Evolutionary conservation across 2,113 vertebrate species (phyloP).

Genomic region (Microtus richardsoni): DNA sequence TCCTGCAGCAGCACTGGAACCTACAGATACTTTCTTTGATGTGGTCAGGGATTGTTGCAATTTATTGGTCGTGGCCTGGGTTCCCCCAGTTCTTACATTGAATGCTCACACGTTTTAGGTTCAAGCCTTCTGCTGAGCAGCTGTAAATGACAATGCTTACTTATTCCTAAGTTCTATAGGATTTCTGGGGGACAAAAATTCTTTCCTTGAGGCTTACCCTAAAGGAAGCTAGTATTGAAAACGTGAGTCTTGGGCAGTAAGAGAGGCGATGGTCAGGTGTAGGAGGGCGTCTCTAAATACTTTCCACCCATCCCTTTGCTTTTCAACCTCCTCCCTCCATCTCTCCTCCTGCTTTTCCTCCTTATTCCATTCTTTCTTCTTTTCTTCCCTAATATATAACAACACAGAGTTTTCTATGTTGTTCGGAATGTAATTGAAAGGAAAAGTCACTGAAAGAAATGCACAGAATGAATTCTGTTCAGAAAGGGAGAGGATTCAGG

Average conservation of each 20-base stretch:
- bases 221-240: neutral
- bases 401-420: neutral
- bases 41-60: accelerated
- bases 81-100: neutral
- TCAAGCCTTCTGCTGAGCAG: neutral
- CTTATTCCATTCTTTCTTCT: neutral
- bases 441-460: neutral
- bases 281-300: neutral
- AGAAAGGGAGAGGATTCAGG: neutral
- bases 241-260: neutral
- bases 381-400: neutral
- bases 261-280: neutral
- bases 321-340: neutral
- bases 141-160: neutral
- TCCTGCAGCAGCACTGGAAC: neutral
- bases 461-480: neutral
- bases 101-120: neutral
- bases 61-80: neutral
- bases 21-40: neutral
- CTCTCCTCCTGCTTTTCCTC: neutral
- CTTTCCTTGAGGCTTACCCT: neutral
- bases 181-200: neutral
- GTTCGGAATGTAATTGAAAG: neutral
- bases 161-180: neutral
- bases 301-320: neutral